Evolutionary conservation across 2,113 vertebrate species (phyloP), one percentile per base, ranked within the genome.

Genomic region (Myotis brandtii): DNA sequence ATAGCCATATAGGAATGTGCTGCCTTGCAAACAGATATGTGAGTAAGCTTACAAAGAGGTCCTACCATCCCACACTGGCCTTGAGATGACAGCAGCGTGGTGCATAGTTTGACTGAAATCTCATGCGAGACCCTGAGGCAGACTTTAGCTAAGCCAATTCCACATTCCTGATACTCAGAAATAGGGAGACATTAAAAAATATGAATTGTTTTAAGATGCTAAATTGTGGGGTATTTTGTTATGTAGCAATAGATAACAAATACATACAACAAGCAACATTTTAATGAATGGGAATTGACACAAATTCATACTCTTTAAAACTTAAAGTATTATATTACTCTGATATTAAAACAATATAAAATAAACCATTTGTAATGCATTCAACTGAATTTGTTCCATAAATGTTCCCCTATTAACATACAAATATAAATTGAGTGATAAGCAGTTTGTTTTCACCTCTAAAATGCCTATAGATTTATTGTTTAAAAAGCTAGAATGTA

Each of bases 291-390:
- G 23, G 43, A 13, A 86, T 62, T 81, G 81, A 64, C 3, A 34
- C 11, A 76, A 89, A 86, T 90, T 48, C 6, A 23, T 54, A 81
- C 0, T 0, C 86, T 90, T 84, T 23, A 48, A 83, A 72, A 73
- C 52, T 37, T 86, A 64, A 90, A 70, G 20, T 72, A 48, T 11
- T 40, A 37, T 52, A 67, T 79, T 43, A 93, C 6, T 75, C 40
- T 52, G 7, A 82, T 76, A 82, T 30, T 73, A 86, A 86, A 81
- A 69, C 37, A 86, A 52, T 17, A 46, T 67, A 77, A 86, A 90
- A 82, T 48, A 72, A 79, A 93, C 18, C 30, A 81, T 62, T 89
- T 77, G 56, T 90, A 92, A 85, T 80, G 66, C 27, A 72, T 25
- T 48, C 11, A 50, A 67, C 76, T 91, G 43, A 86, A 50, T 90